These are phyloP conservation scores for Eudyptes chrysolophus DNA, from an alignment of 2,113 vertebrate species.

Conservation along the genomic window DNA sequence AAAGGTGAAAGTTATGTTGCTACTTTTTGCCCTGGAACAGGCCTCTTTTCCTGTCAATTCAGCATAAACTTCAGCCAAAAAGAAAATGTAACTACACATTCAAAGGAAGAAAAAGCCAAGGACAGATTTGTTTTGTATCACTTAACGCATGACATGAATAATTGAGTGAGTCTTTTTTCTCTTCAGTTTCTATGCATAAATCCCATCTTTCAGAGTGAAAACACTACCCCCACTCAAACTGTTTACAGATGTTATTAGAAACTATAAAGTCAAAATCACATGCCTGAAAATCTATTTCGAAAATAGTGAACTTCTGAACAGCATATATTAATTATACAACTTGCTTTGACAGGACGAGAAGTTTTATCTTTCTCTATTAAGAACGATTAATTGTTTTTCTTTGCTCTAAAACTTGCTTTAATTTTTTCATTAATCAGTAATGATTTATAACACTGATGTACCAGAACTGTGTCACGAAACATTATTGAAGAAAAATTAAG, in stretches of 20 bases:
- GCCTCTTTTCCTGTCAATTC: neutral
- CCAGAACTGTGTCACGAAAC: neutral
- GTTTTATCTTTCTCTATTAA: neutral
- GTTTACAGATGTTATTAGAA: constrained; percentile 20
- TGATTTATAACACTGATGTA: neutral
- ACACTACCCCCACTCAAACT: neutral
- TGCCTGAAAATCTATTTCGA: neutral
- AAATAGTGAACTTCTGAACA: neutral
- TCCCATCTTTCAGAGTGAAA: neutral
- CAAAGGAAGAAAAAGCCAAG: neutral
- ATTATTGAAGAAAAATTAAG: neutral
- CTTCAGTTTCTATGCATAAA: neutral
- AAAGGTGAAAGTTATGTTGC: neutral
- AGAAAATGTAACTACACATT: neutral
- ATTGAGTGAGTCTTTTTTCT: neutral
- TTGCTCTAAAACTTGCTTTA: neutral
- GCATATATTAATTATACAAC: neutral
- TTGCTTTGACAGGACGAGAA: neutral
- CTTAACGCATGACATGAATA: neutral
- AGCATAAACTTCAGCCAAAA: neutral
- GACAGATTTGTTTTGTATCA: neutral
- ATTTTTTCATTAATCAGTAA: neutral
- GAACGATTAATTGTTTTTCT: neutral
- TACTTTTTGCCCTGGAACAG: neutral
- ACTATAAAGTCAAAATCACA: neutral